These are phyloP conservation scores for Dolichomitus sp. DNA, from an alignment of 2,888 invertebrate species.

Conservation along the genomic window DNA sequence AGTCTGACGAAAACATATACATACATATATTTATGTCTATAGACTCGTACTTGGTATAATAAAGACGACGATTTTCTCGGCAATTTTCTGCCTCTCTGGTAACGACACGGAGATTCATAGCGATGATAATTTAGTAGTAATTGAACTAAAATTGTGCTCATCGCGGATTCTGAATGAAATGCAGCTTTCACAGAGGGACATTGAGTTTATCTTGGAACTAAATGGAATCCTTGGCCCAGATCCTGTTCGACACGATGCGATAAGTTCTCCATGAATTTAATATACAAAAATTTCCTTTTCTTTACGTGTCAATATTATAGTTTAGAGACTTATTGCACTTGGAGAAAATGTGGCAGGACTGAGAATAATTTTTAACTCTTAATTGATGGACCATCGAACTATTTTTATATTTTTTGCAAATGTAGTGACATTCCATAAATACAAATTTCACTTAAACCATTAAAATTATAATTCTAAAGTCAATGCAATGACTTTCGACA, in stretches of 20 bases:
- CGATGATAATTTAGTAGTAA: conserved; percentile 55
- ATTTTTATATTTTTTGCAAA: no score
- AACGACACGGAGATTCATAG: conserved; percentile 50
- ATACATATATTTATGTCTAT: background rate
- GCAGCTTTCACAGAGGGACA: conserved; percentile 48
- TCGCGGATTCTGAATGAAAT: conserved; percentile 26
- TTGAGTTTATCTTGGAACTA: conserved; percentile 27
- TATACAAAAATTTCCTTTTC: background rate
- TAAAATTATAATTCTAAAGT: no score
- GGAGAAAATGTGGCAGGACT: no score
- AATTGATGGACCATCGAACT: no score
- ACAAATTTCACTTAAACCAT: no score
- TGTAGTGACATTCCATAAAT: no score
- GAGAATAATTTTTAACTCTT: no score
- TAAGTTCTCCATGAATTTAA: background rate
- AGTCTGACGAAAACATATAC: conserved; percentile 62
- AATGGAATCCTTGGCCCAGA: conserved; percentile 52
- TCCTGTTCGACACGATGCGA: conserved; percentile 13
- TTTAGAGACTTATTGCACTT: background rate
- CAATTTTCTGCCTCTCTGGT: conserved; percentile 62
- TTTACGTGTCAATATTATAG: background rate
- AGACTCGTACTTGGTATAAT: conserved; percentile 35
- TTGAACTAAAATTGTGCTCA: conserved; percentile 51
- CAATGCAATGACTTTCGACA: no score
- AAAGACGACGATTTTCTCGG: conserved; percentile 62